Base-by-base conservation (phyloP, 2,888 invertebrate genomes). In the Oscheius sp. region DNA sequence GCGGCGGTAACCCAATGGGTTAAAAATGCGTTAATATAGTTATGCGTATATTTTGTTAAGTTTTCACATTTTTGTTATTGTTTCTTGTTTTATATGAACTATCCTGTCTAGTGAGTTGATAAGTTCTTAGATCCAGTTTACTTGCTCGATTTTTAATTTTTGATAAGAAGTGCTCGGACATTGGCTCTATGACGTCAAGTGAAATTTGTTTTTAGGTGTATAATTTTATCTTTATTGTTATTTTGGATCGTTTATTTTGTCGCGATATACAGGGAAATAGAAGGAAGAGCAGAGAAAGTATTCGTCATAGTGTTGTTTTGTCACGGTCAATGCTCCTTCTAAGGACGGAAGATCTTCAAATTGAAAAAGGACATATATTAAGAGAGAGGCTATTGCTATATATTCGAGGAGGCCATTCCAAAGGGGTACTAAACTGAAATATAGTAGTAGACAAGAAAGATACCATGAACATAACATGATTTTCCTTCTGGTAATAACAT, bases 1-100 rank as follows among this genome's bases (percentile, higher is more conserved):
- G 69, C 70, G 56, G 65, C 79, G 4, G 70, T 79, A 4, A 65
- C 79, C 26, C 75, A 79, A 63, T 81, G 81, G 81, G 70, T 78
- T 41, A 80, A 80, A 49, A 77, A 76, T 64, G 81, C 81, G 4
- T 56, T 80, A 20, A 36, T 81, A 20, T 80, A 69, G 66, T 30
- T n/a, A n/a, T 3, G 2, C 3, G 12, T 41, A 12, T 32, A 33
- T 9, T 54, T 59, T 57, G 59, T 59, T 59, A 44, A 59, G 8
- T 59, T 59, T 59, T 4, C 57, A 51, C 30, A 32, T 38, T 57
- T 26, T 12, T 22, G 20, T 51, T 51, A 9, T 51, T 51, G 51
- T 51, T 51, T 14, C 32, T 30, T 50, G 20, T 32, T 28, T 17
- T 14, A 17, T 41, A 41, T 41, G 41, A 41, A 41, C n/a, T n/a